Evolutionary conservation across 1,140 invertebrate genomes (phyloP), one percentile per base, ranked within the genome.

Genomic region (Bombus huntii): DNA sequence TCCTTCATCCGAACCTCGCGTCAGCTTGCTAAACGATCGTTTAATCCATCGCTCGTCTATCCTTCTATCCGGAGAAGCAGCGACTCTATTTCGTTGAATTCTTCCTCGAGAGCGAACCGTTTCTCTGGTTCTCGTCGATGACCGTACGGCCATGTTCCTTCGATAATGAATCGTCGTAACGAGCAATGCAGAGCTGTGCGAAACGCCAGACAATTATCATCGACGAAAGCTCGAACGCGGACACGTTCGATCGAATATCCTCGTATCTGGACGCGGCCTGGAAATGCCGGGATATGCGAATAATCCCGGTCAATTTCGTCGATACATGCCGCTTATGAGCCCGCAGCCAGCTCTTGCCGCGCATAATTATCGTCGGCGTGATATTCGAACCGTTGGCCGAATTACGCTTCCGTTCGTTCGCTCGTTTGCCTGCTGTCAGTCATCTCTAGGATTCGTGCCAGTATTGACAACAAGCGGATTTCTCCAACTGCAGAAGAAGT

Each of bases 221-320:
- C 42, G 25, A 3, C 57, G 59, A n/a, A 13, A 47, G 53, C 70
- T 4, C 28, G n/a, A 3, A 25, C 31, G 12, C 42, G 13, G 22
- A 44, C 81, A 44, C 59, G n/a, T 44, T 66, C 15, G 25, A 13
- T 9, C 71, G 22, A 59, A 70, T 77, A 83, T 59, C 34, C 65
- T 9, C 25, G 68, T 72, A 62, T 37, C 31, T 34, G 13, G 13
- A 22, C n/a, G 57, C 25, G 42, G 9, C 4, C 34, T 47, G 74
- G 28, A 74, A 81, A 42, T 42, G 5, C 44, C 34, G 53, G 82
- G 42, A 80, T 59, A 62, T 47, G 77, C 68, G 76, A 85, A 39
- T 47, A 72, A 85, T 72, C 83, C 77, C 25, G 62, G 47, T 28
- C 65, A 62, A 84, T 85, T 66, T 79, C 76, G 25, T 22, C 57